These are phyloP conservation scores for Phrynocephalus forsythii DNA, from an alignment of 2,797 vertebrate genomes.

Conservation along the genomic window DNA sequence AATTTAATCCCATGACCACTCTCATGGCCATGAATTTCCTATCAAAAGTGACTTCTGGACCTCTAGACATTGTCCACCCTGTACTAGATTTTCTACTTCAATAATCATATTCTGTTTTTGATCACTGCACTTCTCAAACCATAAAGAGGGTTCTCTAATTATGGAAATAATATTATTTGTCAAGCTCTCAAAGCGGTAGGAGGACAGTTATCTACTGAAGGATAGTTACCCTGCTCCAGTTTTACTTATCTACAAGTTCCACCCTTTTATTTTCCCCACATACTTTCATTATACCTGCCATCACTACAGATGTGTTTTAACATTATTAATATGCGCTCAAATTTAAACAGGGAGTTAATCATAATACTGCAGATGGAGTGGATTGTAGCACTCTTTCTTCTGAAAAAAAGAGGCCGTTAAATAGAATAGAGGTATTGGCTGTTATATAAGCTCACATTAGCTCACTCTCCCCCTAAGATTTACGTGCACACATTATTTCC, in stretches of 20 bases:
- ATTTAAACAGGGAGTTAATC: not conserved
- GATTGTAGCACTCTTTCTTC: not conserved
- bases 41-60: too few relatives aligned
- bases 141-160: not conserved
- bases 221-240: not conserved
- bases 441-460: fast-evolving
- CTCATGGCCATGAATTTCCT: too few relatives aligned
- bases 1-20: too few relatives aligned
- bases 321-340: not conserved
- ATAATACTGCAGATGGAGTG: not conserved
- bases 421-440: not conserved
- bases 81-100: not conserved
- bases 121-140: not conserved
- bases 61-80: not conserved
- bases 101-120: not conserved
- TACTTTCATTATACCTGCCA: not conserved
- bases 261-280: not conserved
- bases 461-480: fast-evolving
- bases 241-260: not conserved
- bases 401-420: not conserved
- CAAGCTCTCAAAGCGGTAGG: not conserved
- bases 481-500: not conserved
- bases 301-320: not conserved
- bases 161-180: not conserved
- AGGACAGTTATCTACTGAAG: not conserved